Conservation (phyloP, 2,888 invertebrate genomes). For the Chymomyza fuscimana region DNA sequence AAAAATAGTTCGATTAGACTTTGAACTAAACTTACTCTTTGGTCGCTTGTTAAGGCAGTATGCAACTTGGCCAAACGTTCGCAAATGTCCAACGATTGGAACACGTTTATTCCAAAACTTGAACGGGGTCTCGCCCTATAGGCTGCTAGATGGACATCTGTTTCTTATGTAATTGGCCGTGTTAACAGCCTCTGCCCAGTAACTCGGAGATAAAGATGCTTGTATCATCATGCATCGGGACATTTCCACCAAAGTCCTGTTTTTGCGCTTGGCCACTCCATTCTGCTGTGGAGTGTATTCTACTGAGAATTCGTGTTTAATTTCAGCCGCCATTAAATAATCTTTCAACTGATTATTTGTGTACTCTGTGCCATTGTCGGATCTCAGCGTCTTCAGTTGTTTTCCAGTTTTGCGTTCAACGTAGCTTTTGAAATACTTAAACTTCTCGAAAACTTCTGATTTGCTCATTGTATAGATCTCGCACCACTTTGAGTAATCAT, state of each 20-base stretch:
- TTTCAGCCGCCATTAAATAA: conserved; percentile 32
- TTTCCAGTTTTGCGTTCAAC: conserved; percentile 30
- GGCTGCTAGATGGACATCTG: conserved; percentile 16
- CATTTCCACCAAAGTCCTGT: conserved; percentile 12
- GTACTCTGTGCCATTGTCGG: conserved; percentile 38
- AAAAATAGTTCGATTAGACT: too few species aligned
- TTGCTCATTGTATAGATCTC: conserved; percentile 37
- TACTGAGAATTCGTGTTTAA: too few species aligned
- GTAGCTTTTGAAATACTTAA: conserved; percentile 12
- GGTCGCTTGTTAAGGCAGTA: too few species aligned
- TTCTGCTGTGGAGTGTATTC: too few species aligned
- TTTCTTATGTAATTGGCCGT: conserved; percentile 10
- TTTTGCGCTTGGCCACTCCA: conserved; percentile 19
- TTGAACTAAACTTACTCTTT: too few species aligned
- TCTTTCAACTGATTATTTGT: too few species aligned
- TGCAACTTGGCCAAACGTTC: too few species aligned
- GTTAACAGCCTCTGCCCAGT: conserved; percentile 6
- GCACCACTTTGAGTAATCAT: conserved; percentile 29
- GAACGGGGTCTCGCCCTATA: neutral
- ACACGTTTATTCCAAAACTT: too few species aligned
- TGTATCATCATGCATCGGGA: conserved; percentile 6
- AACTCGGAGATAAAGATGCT: conserved; percentile 3
- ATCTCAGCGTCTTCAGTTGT: conserved; percentile 49
- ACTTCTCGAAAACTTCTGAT: conserved; percentile 34
- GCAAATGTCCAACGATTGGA: too few species aligned